Base-by-base conservation (phyloP, 2,113 vertebrate genomes). In the Cebus imitator region DNA sequence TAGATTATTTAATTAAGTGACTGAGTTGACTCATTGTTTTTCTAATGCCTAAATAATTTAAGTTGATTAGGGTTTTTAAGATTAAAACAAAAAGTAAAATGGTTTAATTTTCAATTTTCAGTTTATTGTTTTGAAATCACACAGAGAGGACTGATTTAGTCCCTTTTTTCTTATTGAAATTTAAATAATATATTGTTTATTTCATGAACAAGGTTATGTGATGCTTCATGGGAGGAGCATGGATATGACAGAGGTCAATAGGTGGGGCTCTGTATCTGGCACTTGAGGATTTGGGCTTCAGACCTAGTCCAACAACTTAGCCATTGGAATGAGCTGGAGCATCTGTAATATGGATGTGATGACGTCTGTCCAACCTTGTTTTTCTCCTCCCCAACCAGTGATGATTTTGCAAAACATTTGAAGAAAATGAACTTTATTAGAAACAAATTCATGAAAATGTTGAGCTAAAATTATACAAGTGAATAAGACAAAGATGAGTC, bases 11-110 rank as follows among this genome's bases (percentile, higher is more conserved):
- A 52, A 30, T 66, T 40, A 73, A 58, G n/a, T 50, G 57, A 6
- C 43, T 73, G 10, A 91, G 64, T 18, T 73, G 45, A 81, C 23
- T 21, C 1, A 17, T 37, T 35, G 21, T n/a, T 93, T 76, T 50
- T 25, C n/a, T n/a, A 35, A 68, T 11, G 10, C 17, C 35, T 68
- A 55, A 32, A 57, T 16, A 87, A n/a, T 32, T 45, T 37, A 27
- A 55, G 23, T 68, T 48, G 40, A 13, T 45, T 58, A 23, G 8
- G 4, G 3, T 68, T 57, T 50, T 37, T 40, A 87, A 55, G 25
- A 68, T 45, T 35, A 81, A 94, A 64, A 52, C 52, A 73, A 79
- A 83, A 81, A 58, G 27, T 64, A 85, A 86, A 94, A 75, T 57
- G 18, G 37, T 55, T 90, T 79, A 18, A 43, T 52, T 35, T 90